Conservation (phyloP, 2,888 invertebrate genomes). For the Hydrotaea cyrtoneurina region DNA sequence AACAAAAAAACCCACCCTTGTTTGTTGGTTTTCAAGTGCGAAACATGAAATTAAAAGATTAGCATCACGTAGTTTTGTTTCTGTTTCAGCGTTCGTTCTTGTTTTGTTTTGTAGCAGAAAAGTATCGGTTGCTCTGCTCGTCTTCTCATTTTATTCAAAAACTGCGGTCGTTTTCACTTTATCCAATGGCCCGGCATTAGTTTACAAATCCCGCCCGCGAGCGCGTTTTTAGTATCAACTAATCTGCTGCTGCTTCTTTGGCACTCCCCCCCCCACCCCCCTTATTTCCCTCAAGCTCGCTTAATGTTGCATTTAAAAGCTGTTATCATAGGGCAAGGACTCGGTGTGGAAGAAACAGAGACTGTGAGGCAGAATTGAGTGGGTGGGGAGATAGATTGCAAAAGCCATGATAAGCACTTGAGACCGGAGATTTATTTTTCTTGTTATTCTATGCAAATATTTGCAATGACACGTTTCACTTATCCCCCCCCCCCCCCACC, state of each 20-base stretch:
- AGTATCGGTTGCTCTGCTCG: no score
- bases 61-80: slow-evolving; percentile 38
- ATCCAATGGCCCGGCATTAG: neutral
- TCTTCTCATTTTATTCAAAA: no score
- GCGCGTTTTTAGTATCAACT: neutral
- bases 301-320: neutral
- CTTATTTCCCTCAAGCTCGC: neutral
- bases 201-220: neutral
- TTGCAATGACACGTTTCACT: slow-evolving; percentile 66
- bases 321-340: neutral
- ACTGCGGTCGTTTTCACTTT: neutral
- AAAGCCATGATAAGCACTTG: slow-evolving; percentile 47
- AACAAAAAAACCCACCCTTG: slow-evolving; percentile 37
- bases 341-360: no score
- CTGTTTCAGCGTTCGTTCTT: neutral
- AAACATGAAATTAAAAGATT: slow-evolving; percentile 64
- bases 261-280: no score
- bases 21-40: slow-evolving; percentile 30
- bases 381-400: slow-evolving; percentile 33
- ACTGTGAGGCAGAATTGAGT: neutral
- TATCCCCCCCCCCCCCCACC: no score
- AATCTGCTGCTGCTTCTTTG: slow-evolving; percentile 1
- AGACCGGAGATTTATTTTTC: slow-evolving; percentile 66
- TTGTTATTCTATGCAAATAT: slow-evolving; percentile 67
- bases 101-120: neutral